These are phyloP conservation scores for Gambusia yucatana DNA, from an alignment of 2,797 vertebrate genomes.

Conservation along the genomic window DNA sequence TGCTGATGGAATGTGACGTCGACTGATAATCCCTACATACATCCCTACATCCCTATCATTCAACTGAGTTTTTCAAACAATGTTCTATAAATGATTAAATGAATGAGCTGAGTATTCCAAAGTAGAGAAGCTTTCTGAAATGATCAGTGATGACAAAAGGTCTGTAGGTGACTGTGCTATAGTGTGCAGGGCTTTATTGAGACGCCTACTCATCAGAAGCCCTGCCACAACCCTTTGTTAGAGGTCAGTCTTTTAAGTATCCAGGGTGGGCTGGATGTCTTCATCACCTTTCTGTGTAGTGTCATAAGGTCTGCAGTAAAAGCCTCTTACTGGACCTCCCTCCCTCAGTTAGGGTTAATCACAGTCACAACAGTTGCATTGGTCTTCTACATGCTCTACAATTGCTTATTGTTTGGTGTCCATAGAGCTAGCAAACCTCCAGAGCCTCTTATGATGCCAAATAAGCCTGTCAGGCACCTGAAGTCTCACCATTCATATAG, in stretches of 20 bases:
- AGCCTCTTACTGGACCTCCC: conserved; percentile 65
- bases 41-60: not conserved
- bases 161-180: conserved; percentile 10
- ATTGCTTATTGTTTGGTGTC: conserved; percentile 55
- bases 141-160: conserved; percentile 4
- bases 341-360: conserved; percentile 36
- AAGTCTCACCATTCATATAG: not conserved
- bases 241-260: conserved; percentile 57
- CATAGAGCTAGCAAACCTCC: conserved; percentile 32
- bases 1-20: no score
- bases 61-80: no score
- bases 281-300: conserved; percentile 64
- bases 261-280: conserved; percentile 69
- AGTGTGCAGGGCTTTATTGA: conserved; percentile 40
- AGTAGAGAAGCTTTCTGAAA: not conserved
- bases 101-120: not conserved
- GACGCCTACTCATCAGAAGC: conserved; percentile 46
- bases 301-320: conserved; percentile 46
- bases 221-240: conserved; percentile 49
- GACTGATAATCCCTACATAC: not conserved
- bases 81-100: not conserved
- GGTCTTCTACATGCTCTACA: conserved; percentile 38
- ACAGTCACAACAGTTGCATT: conserved; percentile 37
- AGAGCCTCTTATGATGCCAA: conserved; percentile 52
- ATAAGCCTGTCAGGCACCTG: not conserved